Evolutionary conservation across 1,140 invertebrate genomes (phyloP).

Genomic region (Lanistes nyassanus): DNA sequence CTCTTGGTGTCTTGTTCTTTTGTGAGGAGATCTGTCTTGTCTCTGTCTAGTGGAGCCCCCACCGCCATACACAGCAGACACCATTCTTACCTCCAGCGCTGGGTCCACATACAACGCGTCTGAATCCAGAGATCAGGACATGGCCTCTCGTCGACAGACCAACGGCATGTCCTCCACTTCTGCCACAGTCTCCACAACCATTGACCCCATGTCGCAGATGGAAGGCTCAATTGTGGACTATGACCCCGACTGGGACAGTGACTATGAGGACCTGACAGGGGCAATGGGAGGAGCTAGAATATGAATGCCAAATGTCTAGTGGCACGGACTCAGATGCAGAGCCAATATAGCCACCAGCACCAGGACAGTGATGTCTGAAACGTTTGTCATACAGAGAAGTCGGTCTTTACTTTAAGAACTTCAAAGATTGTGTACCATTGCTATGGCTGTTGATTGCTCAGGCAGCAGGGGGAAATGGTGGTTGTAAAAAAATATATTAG

Average conservation of each 20-base stretch:
- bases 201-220: too few relatives aligned
- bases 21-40: not conserved
- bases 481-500: too few relatives aligned
- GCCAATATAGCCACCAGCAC: too few relatives aligned
- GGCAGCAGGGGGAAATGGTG: too few relatives aligned
- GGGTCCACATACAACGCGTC: slow-evolving; percentile 5
- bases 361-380: too few relatives aligned
- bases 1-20: not conserved
- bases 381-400: too few relatives aligned
- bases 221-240: slow-evolving; percentile 21
- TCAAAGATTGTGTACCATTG: too few relatives aligned
- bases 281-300: slow-evolving; percentile 37
- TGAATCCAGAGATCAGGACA: slow-evolving; percentile 4
- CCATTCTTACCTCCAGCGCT: not conserved
- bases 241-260: slow-evolving; percentile 20
- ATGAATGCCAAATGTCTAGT: not conserved
- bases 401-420: too few relatives aligned
- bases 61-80: slow-evolving; percentile 30
- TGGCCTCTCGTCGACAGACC: slow-evolving; percentile 27
- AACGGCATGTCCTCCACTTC: not conserved
- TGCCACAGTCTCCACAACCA: too few relatives aligned
- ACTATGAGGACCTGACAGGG: slow-evolving; percentile 34
- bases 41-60: slow-evolving; percentile 37
- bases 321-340: too few relatives aligned
- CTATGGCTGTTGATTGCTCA: too few relatives aligned